Evolutionary conservation across 1,140 invertebrate genomes (phyloP).

Genomic region (Laodelphax striatellus): DNA sequence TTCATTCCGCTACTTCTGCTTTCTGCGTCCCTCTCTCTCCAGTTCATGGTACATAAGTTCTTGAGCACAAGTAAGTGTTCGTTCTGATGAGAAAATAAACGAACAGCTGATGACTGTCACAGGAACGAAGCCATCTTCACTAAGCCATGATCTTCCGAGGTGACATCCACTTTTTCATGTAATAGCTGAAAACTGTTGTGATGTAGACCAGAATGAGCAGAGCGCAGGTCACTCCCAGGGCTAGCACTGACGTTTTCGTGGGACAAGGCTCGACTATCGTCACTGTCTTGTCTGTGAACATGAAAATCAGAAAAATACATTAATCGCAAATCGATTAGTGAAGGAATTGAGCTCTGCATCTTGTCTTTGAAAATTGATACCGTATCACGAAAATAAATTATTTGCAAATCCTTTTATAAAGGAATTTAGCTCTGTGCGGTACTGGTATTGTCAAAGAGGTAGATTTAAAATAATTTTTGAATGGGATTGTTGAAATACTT

Average conservation of each 20-base stretch:
- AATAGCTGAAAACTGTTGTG: constrained; percentile 78
- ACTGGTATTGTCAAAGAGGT: too few species aligned
- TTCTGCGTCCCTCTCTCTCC: not conserved
- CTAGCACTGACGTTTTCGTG: constrained; percentile 77
- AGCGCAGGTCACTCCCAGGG: constrained; percentile 78
- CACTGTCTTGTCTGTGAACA: constrained; percentile 66
- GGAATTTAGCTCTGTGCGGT: too few species aligned
- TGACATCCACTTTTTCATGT: constrained; percentile 80
- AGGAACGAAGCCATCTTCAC: not conserved
- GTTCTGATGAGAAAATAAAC: not conserved
- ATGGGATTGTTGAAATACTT: too few species aligned
- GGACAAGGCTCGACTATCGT: constrained; percentile 79
- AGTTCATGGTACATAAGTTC: not conserved
- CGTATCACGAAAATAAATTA: too few species aligned
- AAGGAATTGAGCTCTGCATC: too few species aligned
- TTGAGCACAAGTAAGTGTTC: not conserved
- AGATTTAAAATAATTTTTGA: not conserved
- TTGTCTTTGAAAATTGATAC: too few species aligned
- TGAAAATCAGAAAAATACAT: constrained; percentile 19
- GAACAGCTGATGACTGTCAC: not conserved
- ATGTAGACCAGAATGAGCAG: constrained; percentile 82
- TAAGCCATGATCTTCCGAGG: constrained; percentile 67
- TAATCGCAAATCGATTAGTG: too few species aligned
- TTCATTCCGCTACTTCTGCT: not conserved
- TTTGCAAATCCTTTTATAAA: too few species aligned